A percentile compares a stretch with the other conserved stretches of the same genome.
Conservation (phyloP, 2,113 vertebrate species). For the Gymnarchus niloticus region DNA sequence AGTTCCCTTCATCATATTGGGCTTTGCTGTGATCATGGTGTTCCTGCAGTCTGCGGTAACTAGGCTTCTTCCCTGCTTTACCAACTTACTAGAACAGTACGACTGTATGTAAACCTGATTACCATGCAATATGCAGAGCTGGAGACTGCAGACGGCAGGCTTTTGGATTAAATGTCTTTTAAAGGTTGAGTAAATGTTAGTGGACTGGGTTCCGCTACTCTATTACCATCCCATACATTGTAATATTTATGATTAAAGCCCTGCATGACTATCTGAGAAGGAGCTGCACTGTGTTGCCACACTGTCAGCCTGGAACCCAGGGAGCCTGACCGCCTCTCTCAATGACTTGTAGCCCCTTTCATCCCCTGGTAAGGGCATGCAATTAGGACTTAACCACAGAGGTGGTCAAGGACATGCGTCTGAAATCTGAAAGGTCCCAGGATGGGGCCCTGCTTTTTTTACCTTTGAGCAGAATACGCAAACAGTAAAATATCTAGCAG, state of each 20-base stretch:
- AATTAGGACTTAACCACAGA: too few species aligned
- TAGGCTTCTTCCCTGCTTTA: not conserved
- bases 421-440: not conserved
- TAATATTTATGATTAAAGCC: constrained; percentile 1
- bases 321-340: not conserved
- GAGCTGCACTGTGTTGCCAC: too few species aligned
- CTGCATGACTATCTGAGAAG: not conserved
- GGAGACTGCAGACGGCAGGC: not conserved
- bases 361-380: not conserved
- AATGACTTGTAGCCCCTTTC: not conserved
- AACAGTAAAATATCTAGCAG: not conserved
- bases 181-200: not conserved
- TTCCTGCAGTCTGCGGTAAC: not conserved
- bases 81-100: not conserved
- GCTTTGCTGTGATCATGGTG: not conserved
- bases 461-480: not conserved
- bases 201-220: not conserved
- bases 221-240: not conserved
- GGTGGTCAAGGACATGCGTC: not conserved
- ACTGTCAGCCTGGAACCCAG: not conserved
- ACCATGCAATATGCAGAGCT: not conserved
- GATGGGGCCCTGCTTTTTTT: not conserved
- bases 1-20: not conserved
- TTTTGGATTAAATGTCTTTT: not conserved
- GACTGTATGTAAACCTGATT: not conserved